Percentiles rank a stretch among this genome's conserved stretches.
Conservation (phyloP, 2,888 invertebrate species). For the Drosophila kambysellisi region DNA sequence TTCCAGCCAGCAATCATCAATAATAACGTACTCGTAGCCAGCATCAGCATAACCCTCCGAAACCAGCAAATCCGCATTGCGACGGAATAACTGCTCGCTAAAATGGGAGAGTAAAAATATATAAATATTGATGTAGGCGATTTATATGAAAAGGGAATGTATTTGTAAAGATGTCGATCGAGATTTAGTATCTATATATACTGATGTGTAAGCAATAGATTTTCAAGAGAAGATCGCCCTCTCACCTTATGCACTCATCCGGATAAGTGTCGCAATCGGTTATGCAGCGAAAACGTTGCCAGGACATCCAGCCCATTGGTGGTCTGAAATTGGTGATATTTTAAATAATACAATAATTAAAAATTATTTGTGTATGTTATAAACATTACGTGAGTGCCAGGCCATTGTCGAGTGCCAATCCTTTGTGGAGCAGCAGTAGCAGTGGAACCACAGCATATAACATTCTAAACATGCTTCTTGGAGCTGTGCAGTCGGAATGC, state of each 20-base stretch:
- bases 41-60: conserved; percentile 89
- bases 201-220: background rate
- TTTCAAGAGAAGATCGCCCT: background rate
- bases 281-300: conserved; percentile 88
- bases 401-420: conserved; percentile 85
- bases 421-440: conserved; percentile 84
- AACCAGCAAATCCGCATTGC: conserved; percentile 88
- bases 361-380: background rate
- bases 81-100: conserved; percentile 88
- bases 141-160: background rate
- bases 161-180: background rate
- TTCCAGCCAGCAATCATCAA: conserved; percentile 92
- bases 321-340: conserved; percentile 85
- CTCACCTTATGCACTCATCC: conserved; percentile 88
- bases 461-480: conserved; percentile 34
- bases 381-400: conserved; percentile 3
- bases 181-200: background rate
- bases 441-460: conserved; percentile 8
- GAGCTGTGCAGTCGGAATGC: conserved; percentile 35
- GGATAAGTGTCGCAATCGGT: conserved; percentile 87
- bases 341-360: background rate
- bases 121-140: background rate
- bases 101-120: background rate
- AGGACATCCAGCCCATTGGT: conserved; percentile 90
- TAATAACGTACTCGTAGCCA: conserved; percentile 90